These are phyloP conservation scores for Drosophila siamana DNA, from an alignment of 2,888 invertebrate genomes.

Conservation along the genomic window DNA sequence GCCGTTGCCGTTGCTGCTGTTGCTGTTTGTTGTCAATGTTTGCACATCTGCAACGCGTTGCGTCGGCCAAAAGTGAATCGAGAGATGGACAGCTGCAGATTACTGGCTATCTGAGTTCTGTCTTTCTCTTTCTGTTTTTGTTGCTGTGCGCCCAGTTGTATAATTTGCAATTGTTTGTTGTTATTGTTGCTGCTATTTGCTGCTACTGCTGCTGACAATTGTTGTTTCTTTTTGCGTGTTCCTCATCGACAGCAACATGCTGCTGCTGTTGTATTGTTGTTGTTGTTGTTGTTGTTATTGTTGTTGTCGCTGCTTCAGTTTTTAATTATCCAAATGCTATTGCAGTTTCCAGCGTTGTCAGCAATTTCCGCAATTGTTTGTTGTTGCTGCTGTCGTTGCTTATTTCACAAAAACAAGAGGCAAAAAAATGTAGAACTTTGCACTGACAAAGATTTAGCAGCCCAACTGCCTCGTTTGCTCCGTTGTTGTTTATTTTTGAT, in stretches of 20 bases:
- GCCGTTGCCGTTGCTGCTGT: conserved; percentile 41
- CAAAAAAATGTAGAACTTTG: neutral
- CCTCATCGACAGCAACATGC: conserved; percentile 33
- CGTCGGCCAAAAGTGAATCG: conserved; percentile 23
- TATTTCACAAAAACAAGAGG: conserved; percentile 34
- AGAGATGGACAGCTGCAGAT: conserved; percentile 33
- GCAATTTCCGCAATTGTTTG: conserved; percentile 61
- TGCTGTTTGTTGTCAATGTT: conserved; percentile 53
- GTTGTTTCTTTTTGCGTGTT: conserved; percentile 33
- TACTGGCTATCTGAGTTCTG: conserved; percentile 8
- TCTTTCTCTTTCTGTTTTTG: conserved; percentile 14
- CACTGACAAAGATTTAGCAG: conserved; percentile 22
- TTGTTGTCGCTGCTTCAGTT: conserved; percentile 43
- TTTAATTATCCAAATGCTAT: conserved; percentile 59
- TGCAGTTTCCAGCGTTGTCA: conserved; percentile 54
- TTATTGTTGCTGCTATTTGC: conserved; percentile 47
- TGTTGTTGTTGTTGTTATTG: conserved; percentile 20
- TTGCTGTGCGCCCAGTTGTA: conserved; percentile 78
- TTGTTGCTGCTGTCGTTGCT: conserved; percentile 41
- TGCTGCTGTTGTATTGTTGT: conserved; percentile 8
- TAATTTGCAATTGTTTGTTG: conserved; percentile 78
- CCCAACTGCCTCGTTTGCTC: conserved; percentile 16
- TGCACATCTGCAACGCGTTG: conserved; percentile 68
- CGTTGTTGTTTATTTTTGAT: conserved; percentile 65
- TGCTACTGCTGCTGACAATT: conserved; percentile 29